A percentile compares a stretch with the other conserved stretches of the same genome.
phyloP scores from a whole-genome alignment of 2,113 vertebrate genomes.

The Parus major region DNA sequence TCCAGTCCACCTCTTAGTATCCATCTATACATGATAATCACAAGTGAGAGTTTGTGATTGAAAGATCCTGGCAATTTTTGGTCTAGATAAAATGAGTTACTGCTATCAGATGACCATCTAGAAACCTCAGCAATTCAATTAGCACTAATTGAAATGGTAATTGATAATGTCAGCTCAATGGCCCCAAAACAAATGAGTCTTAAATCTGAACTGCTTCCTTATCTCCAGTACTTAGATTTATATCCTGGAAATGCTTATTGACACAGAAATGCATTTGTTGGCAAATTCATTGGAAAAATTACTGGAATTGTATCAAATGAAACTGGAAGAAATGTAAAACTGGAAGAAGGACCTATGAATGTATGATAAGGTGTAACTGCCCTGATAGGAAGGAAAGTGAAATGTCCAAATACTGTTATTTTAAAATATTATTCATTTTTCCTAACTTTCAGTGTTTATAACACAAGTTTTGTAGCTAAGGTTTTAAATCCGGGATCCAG shows the following conservation, averaged over 20 bases:
- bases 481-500: neutral
- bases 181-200: slow-evolving; percentile 1
- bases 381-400: neutral
- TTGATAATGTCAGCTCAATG: slow-evolving; percentile 36
- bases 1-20: neutral
- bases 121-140: slow-evolving; percentile 33
- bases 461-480: neutral
- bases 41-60: neutral
- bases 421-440: neutral
- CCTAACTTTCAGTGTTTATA: neutral
- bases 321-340: neutral
- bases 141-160: slow-evolving; percentile 36
- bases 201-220: neutral
- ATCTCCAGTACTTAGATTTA: slow-evolving; percentile 15
- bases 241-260: slow-evolving; percentile 28
- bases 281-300: neutral
- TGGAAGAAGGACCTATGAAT: neutral
- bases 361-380: neutral
- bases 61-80: neutral
- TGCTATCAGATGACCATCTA: slow-evolving; percentile 21
- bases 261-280: slow-evolving; percentile 28
- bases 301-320: neutral
- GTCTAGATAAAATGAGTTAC: neutral
- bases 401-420: neutral
- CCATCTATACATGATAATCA: neutral